A percentile compares a stretch with the other conserved stretches of the same genome.
Conservation (phyloP, 2,797 vertebrate species). For the Melanotaenia trifasciata region DNA sequence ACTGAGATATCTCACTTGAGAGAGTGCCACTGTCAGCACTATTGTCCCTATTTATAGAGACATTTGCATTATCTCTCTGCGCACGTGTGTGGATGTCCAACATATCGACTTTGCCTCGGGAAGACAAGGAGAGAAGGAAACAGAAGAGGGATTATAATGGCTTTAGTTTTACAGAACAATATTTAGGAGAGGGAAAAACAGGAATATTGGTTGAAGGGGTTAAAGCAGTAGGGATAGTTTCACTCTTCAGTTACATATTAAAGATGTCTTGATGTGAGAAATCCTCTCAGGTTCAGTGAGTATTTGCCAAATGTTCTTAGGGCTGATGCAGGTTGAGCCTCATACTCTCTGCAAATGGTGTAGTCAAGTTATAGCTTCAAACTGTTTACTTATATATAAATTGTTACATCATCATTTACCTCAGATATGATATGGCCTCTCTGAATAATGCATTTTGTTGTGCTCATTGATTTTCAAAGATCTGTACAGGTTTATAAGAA, state of each 20-base stretch:
- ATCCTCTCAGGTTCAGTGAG: slow-evolving; percentile 57
- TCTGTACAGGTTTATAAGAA: slow-evolving; percentile 19
- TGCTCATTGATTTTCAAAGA: slow-evolving; percentile 16
- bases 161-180: slow-evolving; percentile 63
- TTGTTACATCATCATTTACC: slow-evolving; percentile 14
- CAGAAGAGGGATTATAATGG: slow-evolving; percentile 61
- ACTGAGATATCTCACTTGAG: slow-evolving; percentile 76
- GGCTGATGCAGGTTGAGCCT: slow-evolving; percentile 32
- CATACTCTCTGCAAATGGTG: slow-evolving; percentile 43
- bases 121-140: slow-evolving; percentile 62
- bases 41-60: slow-evolving; percentile 85
- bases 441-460: slow-evolving; percentile 23
- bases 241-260: slow-evolving; percentile 58
- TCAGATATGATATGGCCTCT: slow-evolving; percentile 18
- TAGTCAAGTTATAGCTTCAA: slow-evolving; percentile 31
- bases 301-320: slow-evolving; percentile 62
- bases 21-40: slow-evolving; percentile 81
- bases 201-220: slow-evolving; percentile 53
- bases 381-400: slow-evolving; percentile 8
- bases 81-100: slow-evolving; percentile 69
- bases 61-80: slow-evolving; percentile 83
- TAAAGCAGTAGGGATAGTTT: slow-evolving; percentile 48
- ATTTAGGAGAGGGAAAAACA: slow-evolving; percentile 36
- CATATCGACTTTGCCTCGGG: slow-evolving; percentile 71
- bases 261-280: slow-evolving; percentile 64